Evolutionary conservation across 2,888 invertebrate species (phyloP).

Genomic region (Conomelus anceps): DNA sequence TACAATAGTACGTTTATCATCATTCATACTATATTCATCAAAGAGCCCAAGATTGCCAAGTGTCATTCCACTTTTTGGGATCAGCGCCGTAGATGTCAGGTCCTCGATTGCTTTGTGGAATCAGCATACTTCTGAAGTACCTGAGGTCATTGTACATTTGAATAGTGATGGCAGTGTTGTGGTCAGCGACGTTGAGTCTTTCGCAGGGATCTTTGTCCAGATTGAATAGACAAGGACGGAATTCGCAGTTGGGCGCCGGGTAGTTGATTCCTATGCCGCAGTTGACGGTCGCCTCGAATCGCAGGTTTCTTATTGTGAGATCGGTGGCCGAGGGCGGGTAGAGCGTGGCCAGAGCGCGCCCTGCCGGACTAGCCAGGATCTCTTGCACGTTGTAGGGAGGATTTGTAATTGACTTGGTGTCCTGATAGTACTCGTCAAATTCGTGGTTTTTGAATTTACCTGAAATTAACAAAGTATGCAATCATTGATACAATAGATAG

Average conservation of each 20-base stretch:
- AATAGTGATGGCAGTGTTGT: conserved; percentile 47
- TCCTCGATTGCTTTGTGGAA: conserved; percentile 49
- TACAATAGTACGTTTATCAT: no score
- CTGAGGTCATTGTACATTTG: conserved; percentile 47
- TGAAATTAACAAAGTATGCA: conserved; percentile 16
- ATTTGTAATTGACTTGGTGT: conserved; percentile 37
- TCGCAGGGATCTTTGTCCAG: conserved; percentile 74
- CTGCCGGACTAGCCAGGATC: conserved; percentile 43
- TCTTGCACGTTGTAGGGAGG: conserved; percentile 43
- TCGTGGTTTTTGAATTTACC: conserved; percentile 38
- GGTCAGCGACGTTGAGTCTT: conserved; percentile 53
- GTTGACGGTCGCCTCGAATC: conserved; percentile 42
- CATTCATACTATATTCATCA: no score
- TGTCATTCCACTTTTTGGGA: conserved; percentile 62
- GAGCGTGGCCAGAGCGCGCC: conserved; percentile 39
- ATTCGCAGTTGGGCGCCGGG: conserved; percentile 45
- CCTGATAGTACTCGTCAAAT: conserved; percentile 45
- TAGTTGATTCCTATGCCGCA: conserved; percentile 37
- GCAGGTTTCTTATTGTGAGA: conserved; percentile 38
- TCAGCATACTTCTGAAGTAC: conserved; percentile 47
- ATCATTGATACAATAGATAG: no score
- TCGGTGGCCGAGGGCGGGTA: conserved; percentile 39
- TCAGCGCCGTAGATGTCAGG: conserved; percentile 53
- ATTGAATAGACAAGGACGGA: conserved; percentile 62
- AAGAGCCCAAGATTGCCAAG: conserved; percentile 60